Conservation (phyloP, 2,113 vertebrate genomes). For the Aythya baeri region DNA sequence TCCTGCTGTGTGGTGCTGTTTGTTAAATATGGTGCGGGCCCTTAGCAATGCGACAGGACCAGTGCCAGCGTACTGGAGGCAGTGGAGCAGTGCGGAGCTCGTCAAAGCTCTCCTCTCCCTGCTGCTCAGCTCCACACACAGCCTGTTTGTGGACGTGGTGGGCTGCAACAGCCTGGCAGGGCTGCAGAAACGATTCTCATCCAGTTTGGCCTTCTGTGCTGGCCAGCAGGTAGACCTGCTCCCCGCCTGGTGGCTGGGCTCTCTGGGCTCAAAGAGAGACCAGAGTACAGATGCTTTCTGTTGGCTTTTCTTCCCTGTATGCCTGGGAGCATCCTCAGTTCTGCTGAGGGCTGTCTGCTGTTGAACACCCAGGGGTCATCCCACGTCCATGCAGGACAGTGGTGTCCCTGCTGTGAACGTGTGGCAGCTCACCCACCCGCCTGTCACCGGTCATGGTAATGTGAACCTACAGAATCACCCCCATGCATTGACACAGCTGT, state of each 20-base stretch:
- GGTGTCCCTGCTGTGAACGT: neutral
- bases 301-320: neutral
- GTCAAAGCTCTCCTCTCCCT: neutral
- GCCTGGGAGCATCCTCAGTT: neutral
- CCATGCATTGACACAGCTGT: neutral
- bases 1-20: neutral
- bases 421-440: neutral
- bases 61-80: neutral
- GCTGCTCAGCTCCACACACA: neutral
- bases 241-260: neutral
- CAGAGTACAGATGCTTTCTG: neutral
- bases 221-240: neutral
- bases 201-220: neutral
- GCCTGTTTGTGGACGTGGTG: neutral
- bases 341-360: neutral
- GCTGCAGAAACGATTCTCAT: neutral
- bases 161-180: neutral
- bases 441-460: fast-evolving
- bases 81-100: neutral
- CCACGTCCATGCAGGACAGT: neutral
- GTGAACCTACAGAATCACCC: neutral
- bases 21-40: neutral
- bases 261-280: neutral
- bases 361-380: neutral
- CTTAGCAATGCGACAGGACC: neutral